phyloP scores from a whole-genome alignment of 2,113 vertebrate genomes.

The Heteronetta atricapilla region DNA sequence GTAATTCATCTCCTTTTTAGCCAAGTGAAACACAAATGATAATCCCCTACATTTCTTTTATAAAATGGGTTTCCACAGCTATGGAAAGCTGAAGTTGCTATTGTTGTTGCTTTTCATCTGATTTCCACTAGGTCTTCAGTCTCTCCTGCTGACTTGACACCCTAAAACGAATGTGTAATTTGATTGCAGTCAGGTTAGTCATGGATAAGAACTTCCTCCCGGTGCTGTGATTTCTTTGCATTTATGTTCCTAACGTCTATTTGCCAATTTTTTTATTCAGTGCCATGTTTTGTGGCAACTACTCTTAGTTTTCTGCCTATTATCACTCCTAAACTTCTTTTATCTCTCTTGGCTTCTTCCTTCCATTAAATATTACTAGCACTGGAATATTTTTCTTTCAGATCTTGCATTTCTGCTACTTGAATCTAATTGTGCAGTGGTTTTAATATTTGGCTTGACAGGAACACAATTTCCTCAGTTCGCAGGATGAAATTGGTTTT shows the following conservation, averaged over 20 bases:
- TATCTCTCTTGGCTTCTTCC: conserved; percentile 38
- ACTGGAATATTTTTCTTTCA: conserved; percentile 45
- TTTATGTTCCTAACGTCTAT: conserved; percentile 20
- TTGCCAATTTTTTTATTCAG: conserved; percentile 38
- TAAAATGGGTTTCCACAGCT: not conserved
- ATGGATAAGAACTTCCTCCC: not conserved
- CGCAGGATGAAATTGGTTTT: conserved; percentile 22
- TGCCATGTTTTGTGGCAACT: conserved; percentile 25
- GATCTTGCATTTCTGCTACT: conserved; percentile 52
- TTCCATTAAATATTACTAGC: conserved; percentile 57
- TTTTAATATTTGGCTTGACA: conserved; percentile 54
- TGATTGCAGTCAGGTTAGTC: conserved; percentile 18
- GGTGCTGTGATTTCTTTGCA: not conserved
- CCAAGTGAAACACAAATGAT: conserved; percentile 41
- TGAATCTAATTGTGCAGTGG: conserved; percentile 48
- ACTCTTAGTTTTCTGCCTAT: conserved; percentile 47
- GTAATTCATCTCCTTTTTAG: not conserved
- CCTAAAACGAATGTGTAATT: conserved; percentile 10
- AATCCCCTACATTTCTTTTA: conserved; percentile 38
- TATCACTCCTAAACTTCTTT: conserved; percentile 47
- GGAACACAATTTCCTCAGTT: conserved; percentile 29
- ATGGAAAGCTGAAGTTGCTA: conserved; percentile 23
- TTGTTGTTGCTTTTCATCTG: conserved; percentile 5
- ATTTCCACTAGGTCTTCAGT: conserved; percentile 2
- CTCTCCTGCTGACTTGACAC: not conserved